Base-by-base conservation (phyloP, 2,797 vertebrate species). In the Acropternis orthonyx region DNA sequence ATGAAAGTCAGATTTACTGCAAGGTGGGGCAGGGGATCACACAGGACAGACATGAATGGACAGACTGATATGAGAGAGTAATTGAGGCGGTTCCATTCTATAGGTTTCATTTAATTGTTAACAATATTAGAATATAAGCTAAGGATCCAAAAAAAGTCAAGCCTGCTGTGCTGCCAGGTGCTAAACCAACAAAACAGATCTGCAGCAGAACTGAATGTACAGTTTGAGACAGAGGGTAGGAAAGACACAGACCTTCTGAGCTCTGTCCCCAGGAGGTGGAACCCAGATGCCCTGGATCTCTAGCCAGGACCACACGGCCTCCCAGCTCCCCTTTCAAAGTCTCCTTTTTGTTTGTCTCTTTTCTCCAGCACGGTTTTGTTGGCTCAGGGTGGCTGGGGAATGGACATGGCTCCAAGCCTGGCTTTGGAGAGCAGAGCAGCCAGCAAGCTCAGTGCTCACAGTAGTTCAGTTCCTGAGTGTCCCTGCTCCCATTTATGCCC, bases 401-500 rank as follows among this genome's bases (percentile, higher is more conserved):
- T 22, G 55, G 46, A 54, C 16, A 10, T 49, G 83, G 61, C 86
- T 78, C 17, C 34, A 37, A 88, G 75, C 54, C 85, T 88, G 82
- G 44, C 84, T 81, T 84, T 88, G 77, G 85, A 85, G 88, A 91
- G 82, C 84, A 71, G 48, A 79, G 71, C 20, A 87, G 82, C 85
- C 88, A 39, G 56, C 43, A 44, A 91, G 92, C 88, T 77, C 43
- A 73, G 58, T 61, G 23, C 85, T 85, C 49, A 12, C 41, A 82
- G 65, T 46, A 82, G 59, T 67, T 72, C 69, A 9, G 17, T 19
- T 69, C 91, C 93, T 56, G 89, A 3, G 52, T 39, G 59, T 63
- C 87, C 88, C 43, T 0, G 59, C 71, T 96, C 95, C 66, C 19
- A 2, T 74, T 91, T 71, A 77, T 92, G 94, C 87, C 92, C 77